Percentiles rank a stretch among this genome's conserved stretches.
Evolutionary conservation across 2,888 invertebrate genomes (phyloP).

Genomic region (Trachelus iudaicus): DNA sequence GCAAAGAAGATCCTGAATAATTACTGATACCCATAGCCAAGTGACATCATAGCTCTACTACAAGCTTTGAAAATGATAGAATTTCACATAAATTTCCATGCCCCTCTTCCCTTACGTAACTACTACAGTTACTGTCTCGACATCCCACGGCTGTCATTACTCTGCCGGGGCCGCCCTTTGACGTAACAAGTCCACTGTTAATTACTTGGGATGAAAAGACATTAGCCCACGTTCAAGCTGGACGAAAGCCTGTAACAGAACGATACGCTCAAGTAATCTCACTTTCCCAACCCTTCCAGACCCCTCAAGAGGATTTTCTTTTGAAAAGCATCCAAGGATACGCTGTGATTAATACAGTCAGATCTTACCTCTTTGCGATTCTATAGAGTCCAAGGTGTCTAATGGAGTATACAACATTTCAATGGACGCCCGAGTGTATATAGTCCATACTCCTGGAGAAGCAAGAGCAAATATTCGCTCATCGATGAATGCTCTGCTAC

Average conservation of each 20-base stretch:
- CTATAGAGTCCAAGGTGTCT: background rate
- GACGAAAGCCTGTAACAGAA: background rate
- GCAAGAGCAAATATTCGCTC: background rate
- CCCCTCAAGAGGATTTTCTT: background rate
- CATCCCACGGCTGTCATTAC: background rate
- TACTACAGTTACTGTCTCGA: background rate
- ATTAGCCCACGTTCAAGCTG: constrained; percentile 3
- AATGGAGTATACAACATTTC: background rate
- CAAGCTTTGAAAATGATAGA: background rate
- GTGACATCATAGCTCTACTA: background rate
- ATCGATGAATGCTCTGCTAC: background rate
- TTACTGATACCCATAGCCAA: background rate
- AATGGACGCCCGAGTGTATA: background rate
- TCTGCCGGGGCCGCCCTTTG: constrained; percentile 4
- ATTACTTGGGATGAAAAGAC: constrained; percentile 21
- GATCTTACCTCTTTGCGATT: background rate
- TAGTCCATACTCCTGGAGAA: background rate
- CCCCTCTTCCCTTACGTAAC: background rate
- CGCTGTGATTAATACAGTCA: background rate
- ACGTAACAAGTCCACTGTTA: constrained; percentile 13
- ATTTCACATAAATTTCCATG: background rate
- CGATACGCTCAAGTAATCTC: background rate
- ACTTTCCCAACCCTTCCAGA: background rate
- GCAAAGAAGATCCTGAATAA: background rate
- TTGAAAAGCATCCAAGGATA: background rate